phyloP scores from a whole-genome alignment of 2,113 vertebrate genomes.

The Polypterus senegalus region DNA sequence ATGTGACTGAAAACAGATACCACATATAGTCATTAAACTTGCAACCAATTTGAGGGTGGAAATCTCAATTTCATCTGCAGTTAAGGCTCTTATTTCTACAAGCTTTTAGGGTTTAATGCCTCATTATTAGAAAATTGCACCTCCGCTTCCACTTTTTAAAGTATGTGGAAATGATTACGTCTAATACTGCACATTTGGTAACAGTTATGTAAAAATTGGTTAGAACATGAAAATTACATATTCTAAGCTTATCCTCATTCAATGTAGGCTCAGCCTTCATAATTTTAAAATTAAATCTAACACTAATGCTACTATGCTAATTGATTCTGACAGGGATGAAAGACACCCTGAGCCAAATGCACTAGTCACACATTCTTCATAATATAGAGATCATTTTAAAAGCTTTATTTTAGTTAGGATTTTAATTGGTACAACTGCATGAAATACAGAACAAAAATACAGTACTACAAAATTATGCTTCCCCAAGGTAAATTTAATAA shows the following conservation, averaged over 20 bases:
- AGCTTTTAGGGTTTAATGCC: constrained; percentile 22
- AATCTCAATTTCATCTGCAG: constrained; percentile 6
- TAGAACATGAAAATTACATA: constrained; percentile 24
- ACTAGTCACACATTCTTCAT: no score
- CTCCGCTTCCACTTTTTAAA: constrained; percentile 18
- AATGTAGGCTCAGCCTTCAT: constrained; percentile 11
- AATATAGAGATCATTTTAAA: no score
- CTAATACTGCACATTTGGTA: constrained; percentile 29
- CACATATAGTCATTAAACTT: no score
- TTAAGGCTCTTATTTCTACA: constrained; percentile 26
- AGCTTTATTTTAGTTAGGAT: no score
- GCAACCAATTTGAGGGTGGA: neutral
- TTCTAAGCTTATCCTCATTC: constrained; percentile 10
- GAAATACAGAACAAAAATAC: no score
- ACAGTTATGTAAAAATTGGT: constrained; percentile 21
- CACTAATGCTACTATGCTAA: no score
- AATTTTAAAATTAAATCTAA: neutral
- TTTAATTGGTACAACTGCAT: no score
- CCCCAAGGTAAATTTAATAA: no score
- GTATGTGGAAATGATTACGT: constrained; percentile 28
- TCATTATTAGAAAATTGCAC: constrained; percentile 20
- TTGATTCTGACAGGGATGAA: no score
- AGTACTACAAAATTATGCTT: no score
- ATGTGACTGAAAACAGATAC: neutral
- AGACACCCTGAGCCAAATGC: no score